Conservation (phyloP, 1,140 invertebrate genomes). For the Drosophila varians region DNA sequence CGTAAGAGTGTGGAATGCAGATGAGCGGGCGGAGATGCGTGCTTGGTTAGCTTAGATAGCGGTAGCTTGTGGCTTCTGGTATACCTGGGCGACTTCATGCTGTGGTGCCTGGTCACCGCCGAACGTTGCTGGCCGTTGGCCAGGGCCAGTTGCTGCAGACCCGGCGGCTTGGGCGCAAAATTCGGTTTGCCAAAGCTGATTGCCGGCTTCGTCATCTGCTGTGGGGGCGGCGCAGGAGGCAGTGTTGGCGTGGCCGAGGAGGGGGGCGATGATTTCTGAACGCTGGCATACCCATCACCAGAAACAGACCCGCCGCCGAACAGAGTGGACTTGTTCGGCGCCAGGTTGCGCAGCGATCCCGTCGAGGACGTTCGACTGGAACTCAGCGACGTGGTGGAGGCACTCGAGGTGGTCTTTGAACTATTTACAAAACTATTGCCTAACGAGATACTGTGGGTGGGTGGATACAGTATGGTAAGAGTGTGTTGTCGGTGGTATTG, state of each 20-base stretch:
- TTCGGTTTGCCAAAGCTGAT: conserved; percentile 82
- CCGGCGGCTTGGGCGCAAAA: conserved; percentile 82
- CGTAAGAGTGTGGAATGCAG: conserved; percentile 10
- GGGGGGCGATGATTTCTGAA: conserved; percentile 33
- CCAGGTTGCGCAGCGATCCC: conserved; percentile 60
- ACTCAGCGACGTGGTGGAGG: conserved; percentile 37
- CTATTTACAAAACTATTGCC: conserved; percentile 83
- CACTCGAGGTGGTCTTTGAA: conserved; percentile 65
- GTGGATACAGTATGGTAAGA: conserved; percentile 1
- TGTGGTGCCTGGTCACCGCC: conserved; percentile 78
- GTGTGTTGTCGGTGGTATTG: conserved; percentile 18
- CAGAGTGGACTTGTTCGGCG: conserved; percentile 77
- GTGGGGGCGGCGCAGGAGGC: conserved; percentile 12
- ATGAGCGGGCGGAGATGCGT: conserved; percentile 18
- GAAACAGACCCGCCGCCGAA: conserved; percentile 56
- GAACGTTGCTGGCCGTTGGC: conserved; percentile 78
- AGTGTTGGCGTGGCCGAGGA: conserved; percentile 26
- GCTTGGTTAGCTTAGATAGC: conserved; percentile 22
- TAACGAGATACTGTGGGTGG: conserved; percentile 77
- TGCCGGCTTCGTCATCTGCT: conserved; percentile 54
- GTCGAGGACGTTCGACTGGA: conserved; percentile 46
- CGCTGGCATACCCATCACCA: conserved; percentile 38
- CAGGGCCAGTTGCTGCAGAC: conserved; percentile 72
- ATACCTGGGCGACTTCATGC: conserved; percentile 84
- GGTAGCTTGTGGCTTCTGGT: conserved; percentile 14